These are phyloP conservation scores for Drosophila buzzatii DNA, from an alignment of 2,888 invertebrate genomes.

Conservation along the genomic window DNA sequence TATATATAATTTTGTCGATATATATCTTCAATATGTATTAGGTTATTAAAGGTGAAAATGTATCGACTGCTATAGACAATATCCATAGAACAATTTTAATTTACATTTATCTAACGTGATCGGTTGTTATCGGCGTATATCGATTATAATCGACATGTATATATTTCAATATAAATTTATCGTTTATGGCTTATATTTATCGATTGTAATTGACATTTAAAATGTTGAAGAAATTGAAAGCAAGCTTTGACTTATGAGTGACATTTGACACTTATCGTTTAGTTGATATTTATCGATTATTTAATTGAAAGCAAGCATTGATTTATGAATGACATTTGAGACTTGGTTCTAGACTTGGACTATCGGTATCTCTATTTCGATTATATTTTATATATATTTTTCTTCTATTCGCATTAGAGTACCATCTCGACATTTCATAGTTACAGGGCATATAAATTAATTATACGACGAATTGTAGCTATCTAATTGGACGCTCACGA, in stretches of 20 bases:
- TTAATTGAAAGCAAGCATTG: neutral
- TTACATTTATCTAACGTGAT: too few species aligned
- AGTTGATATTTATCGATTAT: neutral
- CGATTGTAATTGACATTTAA: neutral
- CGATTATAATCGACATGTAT: too few species aligned
- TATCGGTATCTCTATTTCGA: too few species aligned
- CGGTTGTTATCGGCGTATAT: too few species aligned
- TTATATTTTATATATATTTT: neutral
- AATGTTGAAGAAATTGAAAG: neutral
- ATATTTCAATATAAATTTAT: neutral
- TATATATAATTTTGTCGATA: neutral
- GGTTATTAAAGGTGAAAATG: too few species aligned
- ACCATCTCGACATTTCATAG: neutral
- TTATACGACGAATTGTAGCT: neutral
- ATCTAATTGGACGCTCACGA: slow-evolving; percentile 10
- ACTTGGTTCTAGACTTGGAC: neutral
- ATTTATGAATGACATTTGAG: neutral
- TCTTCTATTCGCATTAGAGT: neutral
- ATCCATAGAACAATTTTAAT: too few species aligned
- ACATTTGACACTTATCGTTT: neutral
- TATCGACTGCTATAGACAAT: too few species aligned
- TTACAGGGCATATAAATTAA: neutral
- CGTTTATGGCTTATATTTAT: neutral
- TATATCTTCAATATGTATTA: too few species aligned
- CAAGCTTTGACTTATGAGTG: neutral